These are phyloP conservation scores for Tyto alba DNA, from an alignment of 2,113 vertebrate genomes.

Conservation along the genomic window DNA sequence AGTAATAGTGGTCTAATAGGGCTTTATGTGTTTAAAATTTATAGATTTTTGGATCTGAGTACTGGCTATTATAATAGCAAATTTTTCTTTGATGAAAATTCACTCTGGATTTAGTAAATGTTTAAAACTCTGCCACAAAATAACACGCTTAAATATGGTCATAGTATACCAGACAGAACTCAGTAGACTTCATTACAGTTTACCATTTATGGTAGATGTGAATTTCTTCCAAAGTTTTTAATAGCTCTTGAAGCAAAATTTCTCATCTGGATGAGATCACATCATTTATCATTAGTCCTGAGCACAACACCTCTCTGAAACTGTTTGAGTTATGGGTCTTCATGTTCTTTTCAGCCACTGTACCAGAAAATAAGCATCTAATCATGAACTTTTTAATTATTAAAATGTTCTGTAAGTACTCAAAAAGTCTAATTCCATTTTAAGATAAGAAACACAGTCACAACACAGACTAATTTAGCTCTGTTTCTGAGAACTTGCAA, in stretches of 20 bases:
- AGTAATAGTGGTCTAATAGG: not conserved
- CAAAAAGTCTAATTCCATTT: slow-evolving; percentile 34
- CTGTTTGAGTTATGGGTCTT: not conserved
- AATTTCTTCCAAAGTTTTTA: not conserved
- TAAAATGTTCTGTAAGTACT: slow-evolving; percentile 9
- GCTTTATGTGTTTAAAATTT: not conserved
- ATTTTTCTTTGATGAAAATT: not conserved
- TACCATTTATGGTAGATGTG: not conserved
- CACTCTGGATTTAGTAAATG: not conserved
- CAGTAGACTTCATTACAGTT: not conserved
- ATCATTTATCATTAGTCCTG: not conserved
- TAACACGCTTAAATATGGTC: not conserved
- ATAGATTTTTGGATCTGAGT: not conserved
- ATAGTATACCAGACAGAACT: not conserved
- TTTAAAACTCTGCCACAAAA: not conserved
- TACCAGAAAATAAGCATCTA: slow-evolving; percentile 41
- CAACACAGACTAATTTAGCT: slow-evolving; percentile 2
- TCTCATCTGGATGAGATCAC: not conserved
- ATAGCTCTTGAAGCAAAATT: not conserved
- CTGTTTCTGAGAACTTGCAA: not conserved
- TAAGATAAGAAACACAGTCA: slow-evolving; percentile 44
- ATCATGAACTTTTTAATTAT: slow-evolving; percentile 38
- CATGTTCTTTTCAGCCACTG: slow-evolving; percentile 32
- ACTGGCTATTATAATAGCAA: not conserved
- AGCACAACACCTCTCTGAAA: not conserved